Evolutionary conservation across 2,113 vertebrate species (phyloP).

Genomic region (Cottus gobio): DNA sequence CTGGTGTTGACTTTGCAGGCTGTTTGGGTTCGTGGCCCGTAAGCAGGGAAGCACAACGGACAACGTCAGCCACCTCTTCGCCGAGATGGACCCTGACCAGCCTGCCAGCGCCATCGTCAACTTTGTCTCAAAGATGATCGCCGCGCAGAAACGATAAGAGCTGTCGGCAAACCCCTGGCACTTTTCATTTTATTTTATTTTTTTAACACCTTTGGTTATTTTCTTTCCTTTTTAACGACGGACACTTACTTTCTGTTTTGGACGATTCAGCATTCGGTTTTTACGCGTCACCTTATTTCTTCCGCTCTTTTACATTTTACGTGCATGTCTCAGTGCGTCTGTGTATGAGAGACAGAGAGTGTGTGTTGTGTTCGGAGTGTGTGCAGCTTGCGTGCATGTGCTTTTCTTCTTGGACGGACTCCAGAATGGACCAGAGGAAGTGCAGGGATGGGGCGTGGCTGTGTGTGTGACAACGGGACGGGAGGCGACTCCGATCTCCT

Average conservation of each 20-base stretch:
- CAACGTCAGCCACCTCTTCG: conserved; percentile 98
- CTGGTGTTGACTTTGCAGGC: conserved; percentile 76
- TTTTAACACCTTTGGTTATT: conserved; percentile 56
- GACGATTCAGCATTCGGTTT: conserved; percentile 50
- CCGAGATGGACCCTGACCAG: conserved; percentile 94
- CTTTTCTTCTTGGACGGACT: conserved; percentile 88
- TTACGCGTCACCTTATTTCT: conserved; percentile 49
- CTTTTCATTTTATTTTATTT: conserved; percentile 2
- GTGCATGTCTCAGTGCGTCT: conserved; percentile 8
- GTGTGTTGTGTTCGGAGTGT: background rate
- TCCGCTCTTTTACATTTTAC: conserved; percentile 47
- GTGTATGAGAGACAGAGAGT: background rate
- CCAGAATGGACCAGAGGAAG: conserved; percentile 90
- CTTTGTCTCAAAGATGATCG: conserved; percentile 95
- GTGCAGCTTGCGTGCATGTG: conserved; percentile 49
- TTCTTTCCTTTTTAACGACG: conserved; percentile 40
- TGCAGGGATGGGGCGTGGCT: conserved; percentile 86
- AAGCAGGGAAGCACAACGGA: conserved; percentile 99
- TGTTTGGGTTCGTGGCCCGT: conserved; percentile 97
- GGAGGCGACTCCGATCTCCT: conserved; percentile 70
- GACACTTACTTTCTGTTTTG: conserved; percentile 51
- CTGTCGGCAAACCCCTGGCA: conserved; percentile 23
- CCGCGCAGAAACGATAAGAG: conserved; percentile 93
- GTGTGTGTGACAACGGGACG: conserved; percentile 76
- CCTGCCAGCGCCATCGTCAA: conserved; percentile 96